Conservation (phyloP, 2,113 vertebrate genomes). For the Amphilophus citrinellus region DNA sequence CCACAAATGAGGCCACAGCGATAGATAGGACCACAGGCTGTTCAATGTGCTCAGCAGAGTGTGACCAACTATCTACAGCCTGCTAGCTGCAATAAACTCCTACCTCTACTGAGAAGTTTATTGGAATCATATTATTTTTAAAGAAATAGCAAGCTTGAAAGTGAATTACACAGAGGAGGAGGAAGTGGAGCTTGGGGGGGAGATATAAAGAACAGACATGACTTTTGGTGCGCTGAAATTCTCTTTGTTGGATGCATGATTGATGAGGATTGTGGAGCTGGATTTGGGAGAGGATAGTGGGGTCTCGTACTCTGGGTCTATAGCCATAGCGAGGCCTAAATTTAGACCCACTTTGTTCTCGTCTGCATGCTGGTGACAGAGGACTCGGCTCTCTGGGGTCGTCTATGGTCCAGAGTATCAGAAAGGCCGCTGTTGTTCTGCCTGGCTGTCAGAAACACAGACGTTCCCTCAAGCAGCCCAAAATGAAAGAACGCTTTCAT, state of each 20-base stretch:
- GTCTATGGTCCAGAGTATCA: slow-evolving; percentile 69
- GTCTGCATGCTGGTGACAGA: slow-evolving; percentile 69
- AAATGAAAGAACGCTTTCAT: slow-evolving; percentile 78
- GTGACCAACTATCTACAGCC: slow-evolving; percentile 52
- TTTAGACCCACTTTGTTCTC: slow-evolving; percentile 76
- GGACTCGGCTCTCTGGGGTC: slow-evolving; percentile 64
- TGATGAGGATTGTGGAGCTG: slow-evolving; percentile 41
- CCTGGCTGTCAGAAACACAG: slow-evolving; percentile 68
- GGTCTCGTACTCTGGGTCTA: slow-evolving; percentile 49
- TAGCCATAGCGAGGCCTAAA: slow-evolving; percentile 61
- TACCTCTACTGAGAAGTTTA: slow-evolving; percentile 40
- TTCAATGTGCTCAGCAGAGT: slow-evolving; percentile 61
- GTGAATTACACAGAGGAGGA: slow-evolving; percentile 5
- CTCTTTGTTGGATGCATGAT: slow-evolving; percentile 54
- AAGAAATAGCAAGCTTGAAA: slow-evolving; percentile 11
- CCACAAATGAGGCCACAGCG: slow-evolving; percentile 61
- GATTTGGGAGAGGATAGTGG: slow-evolving; percentile 35
- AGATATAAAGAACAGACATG: slow-evolving; percentile 23
- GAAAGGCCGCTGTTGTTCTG: slow-evolving; percentile 77
- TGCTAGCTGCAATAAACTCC: slow-evolving; percentile 48
- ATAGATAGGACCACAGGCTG: slow-evolving; percentile 41
- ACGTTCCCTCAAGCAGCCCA: slow-evolving; percentile 64
- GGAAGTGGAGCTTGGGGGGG: slow-evolving; percentile 12
- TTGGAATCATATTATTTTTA: slow-evolving; percentile 29
- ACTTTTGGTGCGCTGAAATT: slow-evolving; percentile 30